Conservation (phyloP, 2,888 invertebrate genomes). For the Criorhina ranunculi region DNA sequence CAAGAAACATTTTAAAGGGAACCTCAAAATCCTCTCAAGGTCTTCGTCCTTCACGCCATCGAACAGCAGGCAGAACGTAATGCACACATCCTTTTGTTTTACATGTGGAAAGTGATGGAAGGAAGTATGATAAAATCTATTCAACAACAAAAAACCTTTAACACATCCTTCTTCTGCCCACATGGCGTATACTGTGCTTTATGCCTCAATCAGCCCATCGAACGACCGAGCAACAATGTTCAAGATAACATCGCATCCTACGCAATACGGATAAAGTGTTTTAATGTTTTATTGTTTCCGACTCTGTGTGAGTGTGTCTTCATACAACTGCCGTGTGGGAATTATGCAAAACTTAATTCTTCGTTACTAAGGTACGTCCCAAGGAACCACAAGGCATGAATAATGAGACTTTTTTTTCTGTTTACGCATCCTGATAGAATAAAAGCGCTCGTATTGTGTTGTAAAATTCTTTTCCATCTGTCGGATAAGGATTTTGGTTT, state of each 20-base stretch:
- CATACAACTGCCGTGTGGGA: not conserved
- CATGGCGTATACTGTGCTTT: not conserved
- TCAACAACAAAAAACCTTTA: not conserved
- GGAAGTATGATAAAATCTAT: not conserved
- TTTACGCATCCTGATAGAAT: conserved; percentile 1
- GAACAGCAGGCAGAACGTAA: not conserved
- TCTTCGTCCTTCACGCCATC: not conserved
- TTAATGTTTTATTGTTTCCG: conserved; percentile 16
- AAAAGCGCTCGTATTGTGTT: too few relatives aligned
- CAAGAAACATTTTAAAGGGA: conserved; percentile 15
- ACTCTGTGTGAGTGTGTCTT: not conserved
- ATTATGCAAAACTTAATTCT: conserved; percentile 1
- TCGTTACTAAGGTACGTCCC: not conserved
- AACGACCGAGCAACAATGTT: not conserved
- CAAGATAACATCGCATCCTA: not conserved
- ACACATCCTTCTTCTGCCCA: not conserved
- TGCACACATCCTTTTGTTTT: not conserved
- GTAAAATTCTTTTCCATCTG: not conserved
- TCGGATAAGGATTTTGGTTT: not conserved
- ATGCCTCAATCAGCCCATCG: not conserved
- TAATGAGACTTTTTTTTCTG: not conserved
- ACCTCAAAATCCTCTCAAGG: conserved; percentile 15
- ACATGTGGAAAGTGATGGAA: conserved; percentile 3
- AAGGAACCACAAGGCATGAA: not conserved
- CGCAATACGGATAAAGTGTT: conserved; percentile 1